Evolutionary conservation across 2,113 vertebrate genomes (phyloP).

Genomic region (Pitta sordida): DNA sequence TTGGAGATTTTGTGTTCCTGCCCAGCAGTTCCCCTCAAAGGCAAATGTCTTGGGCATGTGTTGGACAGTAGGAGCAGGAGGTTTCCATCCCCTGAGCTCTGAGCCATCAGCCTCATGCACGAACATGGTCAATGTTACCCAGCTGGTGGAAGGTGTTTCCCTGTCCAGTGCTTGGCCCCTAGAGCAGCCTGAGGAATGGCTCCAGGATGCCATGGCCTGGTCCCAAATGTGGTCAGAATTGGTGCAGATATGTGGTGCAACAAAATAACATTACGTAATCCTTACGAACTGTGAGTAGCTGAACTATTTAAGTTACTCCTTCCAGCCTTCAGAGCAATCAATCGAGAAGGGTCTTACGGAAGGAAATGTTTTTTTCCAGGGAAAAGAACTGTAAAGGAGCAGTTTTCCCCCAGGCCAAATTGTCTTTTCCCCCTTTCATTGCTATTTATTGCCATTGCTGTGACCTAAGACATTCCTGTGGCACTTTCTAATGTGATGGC

Average conservation of each 20-base stretch:
- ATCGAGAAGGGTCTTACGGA: not conserved
- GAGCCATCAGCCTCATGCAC: not conserved
- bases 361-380: not conserved
- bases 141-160: not conserved
- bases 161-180: not conserved
- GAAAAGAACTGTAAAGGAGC: not conserved
- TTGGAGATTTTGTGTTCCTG: not conserved
- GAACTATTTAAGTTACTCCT: not conserved
- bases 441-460: not conserved
- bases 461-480: not conserved
- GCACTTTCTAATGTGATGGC: not conserved
- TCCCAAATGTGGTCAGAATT: not conserved
- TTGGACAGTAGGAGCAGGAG: not conserved
- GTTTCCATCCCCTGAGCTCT: not conserved
- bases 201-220: too few relatives aligned
- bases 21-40: not conserved
- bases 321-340: not conserved
- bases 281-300: not conserved
- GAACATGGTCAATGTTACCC: not conserved
- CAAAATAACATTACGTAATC: not conserved
- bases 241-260: accelerated
- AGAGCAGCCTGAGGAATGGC: not conserved
- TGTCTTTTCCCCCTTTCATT: not conserved
- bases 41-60: not conserved
- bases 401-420: not conserved